Conservation (phyloP, 2,888 invertebrate genomes). For the Ennomos erosarius region DNA sequence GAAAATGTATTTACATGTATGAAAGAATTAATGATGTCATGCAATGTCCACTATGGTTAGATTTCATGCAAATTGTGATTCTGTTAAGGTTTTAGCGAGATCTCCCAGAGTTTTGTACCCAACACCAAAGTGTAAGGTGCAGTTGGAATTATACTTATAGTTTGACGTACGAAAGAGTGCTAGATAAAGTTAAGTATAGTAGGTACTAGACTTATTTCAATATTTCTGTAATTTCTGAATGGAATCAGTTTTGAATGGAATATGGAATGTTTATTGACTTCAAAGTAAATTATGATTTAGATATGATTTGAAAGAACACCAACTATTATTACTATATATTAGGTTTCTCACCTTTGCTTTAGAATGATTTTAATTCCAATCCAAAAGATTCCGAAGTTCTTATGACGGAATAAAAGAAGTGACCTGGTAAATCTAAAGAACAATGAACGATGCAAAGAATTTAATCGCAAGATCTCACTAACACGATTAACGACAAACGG, state of each 20-base stretch:
- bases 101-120: conserved; percentile 49
- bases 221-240: too few species aligned
- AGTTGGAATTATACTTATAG: too few species aligned
- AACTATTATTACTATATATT: too few species aligned
- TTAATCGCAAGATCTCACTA: conserved; percentile 70
- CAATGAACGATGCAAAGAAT: conserved; percentile 14
- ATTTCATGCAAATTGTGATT: conserved; percentile 63
- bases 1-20: conserved; percentile 53
- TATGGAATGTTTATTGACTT: too few species aligned
- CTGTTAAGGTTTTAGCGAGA: conserved; percentile 61
- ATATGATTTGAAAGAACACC: too few species aligned
- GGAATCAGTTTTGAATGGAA: too few species aligned
- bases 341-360: too few species aligned
- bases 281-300: too few species aligned
- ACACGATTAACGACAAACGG: conserved; percentile 58
- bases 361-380: background rate
- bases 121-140: too few species aligned
- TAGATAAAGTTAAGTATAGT: too few species aligned
- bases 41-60: conserved; percentile 68
- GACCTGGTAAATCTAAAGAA: background rate
- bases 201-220: too few species aligned
- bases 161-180: too few species aligned
- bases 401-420: background rate
- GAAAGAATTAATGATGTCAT: conserved; percentile 63
- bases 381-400: background rate